A percentile compares a stretch with the other conserved stretches of the same genome.
phyloP scores from a whole-genome alignment of 2,888 invertebrate species.

The Trichacis sp. region DNA sequence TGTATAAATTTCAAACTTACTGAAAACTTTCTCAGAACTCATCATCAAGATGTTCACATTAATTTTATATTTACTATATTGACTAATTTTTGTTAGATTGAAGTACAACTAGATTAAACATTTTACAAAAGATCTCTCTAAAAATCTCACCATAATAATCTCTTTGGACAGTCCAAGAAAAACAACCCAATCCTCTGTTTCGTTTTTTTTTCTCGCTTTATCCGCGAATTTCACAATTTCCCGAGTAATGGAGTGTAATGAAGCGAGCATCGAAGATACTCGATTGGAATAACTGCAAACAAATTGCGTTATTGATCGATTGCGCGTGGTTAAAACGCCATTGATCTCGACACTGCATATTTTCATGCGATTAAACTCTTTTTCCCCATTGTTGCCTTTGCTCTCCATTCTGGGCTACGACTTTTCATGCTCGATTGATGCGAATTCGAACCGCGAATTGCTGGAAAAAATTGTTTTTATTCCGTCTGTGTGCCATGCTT shows the following conservation, averaged over 20 bases:
- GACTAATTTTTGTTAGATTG: no score
- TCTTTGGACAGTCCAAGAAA: no score
- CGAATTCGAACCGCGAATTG: constrained; percentile 15
- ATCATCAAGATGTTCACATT: no score
- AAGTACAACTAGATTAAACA: no score
- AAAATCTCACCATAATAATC: no score
- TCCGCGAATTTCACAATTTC: constrained; percentile 7
- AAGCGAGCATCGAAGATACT: constrained; percentile 19
- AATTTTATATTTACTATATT: no score
- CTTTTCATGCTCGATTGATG: constrained; percentile 13
- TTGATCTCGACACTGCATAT: constrained; percentile 23
- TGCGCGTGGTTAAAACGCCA: constrained; percentile 9
- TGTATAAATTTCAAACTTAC: no score
- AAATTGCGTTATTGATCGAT: constrained; percentile 5
- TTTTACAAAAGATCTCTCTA: no score
- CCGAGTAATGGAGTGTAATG: constrained; percentile 25
- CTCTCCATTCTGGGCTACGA: constrained; percentile 19
- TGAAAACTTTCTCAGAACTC: no score
- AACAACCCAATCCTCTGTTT: no score
- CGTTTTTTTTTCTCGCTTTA: constrained; percentile 5
- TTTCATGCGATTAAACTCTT: constrained; percentile 22
- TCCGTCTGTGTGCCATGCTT: constrained; percentile 19
- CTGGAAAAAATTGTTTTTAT: constrained; percentile 49
- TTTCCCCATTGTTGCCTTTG: constrained; percentile 19
- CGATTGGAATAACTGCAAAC: constrained; percentile 11